Base-by-base conservation (phyloP, 1,140 invertebrate genomes). In the Zaprionus tsacasi region DNA sequence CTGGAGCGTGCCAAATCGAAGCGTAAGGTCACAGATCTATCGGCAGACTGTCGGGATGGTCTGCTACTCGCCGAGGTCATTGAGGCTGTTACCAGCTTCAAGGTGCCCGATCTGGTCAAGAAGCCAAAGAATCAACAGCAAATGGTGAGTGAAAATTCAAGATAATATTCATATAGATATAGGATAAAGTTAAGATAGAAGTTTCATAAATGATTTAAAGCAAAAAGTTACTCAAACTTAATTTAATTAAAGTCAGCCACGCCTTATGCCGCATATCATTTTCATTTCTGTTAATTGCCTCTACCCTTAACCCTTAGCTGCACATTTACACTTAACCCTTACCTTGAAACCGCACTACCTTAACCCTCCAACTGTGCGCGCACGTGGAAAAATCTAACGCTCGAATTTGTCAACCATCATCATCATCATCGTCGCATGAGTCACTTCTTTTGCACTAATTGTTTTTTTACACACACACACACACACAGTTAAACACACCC, bases 71-170 rank as follows among this genome's bases (percentile, higher is more conserved):
- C 97, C 7, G 97, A 99, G 89, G 96, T 99, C 83, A 96, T 99
- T 74, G 97, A 99, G 93, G 97, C 98, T 69, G 98, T 99, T 94
- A 98, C 97, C 45, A 97, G 96, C 85, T 96, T 97, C 81, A 98
- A 97, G 93, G 96, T 98, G 74, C 96, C 96, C 57, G 96, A 98
- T 92, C 95, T 98, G 50, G 96, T 97, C 92, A 94, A 96, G 70
- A 98, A 98, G 92, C 97, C 97, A 12, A 97, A 97, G 90, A 97
- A 95, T 79, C 95, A 96, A 25, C 95, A 96, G 83, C 97, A 98
- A 96, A 98, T 98, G 97, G 97, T 98, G 93, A 96, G 97, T 95
- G 15, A 2, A 27, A 48, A 3, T 11, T 48, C 3, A 3, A 52
- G 8, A 66, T 40, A 15, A 8, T 10, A 27, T 30, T 15, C 12